phyloP scores from a whole-genome alignment of 2,113 vertebrate species.

The Pituophis catenifer region DNA sequence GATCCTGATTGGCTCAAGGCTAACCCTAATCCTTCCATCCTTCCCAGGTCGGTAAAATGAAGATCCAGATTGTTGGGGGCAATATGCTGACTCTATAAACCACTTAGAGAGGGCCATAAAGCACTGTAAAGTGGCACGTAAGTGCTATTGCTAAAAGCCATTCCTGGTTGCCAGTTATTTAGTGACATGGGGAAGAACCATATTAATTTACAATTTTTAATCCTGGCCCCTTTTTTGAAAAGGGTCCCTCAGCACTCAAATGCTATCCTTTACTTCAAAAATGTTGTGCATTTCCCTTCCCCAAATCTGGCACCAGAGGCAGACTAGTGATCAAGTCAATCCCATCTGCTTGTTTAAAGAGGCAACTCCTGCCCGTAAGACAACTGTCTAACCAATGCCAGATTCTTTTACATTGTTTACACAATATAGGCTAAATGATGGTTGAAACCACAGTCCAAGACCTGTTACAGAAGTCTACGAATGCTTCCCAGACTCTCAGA shows the following conservation, averaged over 20 bases:
- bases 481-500: not conserved
- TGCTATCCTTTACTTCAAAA: not conserved
- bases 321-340: too few species aligned
- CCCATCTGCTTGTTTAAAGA: not conserved
- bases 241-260: not conserved
- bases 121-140: too few species aligned
- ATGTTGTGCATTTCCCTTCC: too few species aligned
- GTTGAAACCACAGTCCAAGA: not conserved
- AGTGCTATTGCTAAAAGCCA: too few species aligned
- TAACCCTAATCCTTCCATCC: too few species aligned
- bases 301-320: not conserved
- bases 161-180: not conserved
- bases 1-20: too few species aligned
- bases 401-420: not conserved
- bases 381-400: not conserved
- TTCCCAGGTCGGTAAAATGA: too few species aligned
- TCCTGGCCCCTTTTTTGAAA: not conserved
- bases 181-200: not conserved
- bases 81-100: too few species aligned
- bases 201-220: not conserved
- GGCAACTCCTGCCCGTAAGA: not conserved
- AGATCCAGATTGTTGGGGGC: too few species aligned
- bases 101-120: too few species aligned
- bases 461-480: not conserved
- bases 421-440: not conserved